phyloP scores from a whole-genome alignment of 2,888 invertebrate genomes.

The Ctenicera cuprea region DNA sequence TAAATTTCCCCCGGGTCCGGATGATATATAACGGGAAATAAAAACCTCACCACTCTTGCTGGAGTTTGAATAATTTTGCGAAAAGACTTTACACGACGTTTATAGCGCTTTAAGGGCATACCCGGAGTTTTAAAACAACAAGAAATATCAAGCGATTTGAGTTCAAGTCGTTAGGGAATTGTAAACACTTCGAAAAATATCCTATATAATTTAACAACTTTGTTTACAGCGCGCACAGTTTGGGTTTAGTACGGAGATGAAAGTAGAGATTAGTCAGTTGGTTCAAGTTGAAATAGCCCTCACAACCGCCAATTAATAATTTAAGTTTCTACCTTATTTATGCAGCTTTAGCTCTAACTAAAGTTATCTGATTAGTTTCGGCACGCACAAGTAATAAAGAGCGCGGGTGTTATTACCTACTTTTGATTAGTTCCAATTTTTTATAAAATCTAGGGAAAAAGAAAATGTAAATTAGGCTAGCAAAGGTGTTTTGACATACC shows the following conservation, averaged over 20 bases:
- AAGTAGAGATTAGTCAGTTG: conserved; percentile 12
- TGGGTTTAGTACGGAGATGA: conserved; percentile 17
- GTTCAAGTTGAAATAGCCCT: conserved; percentile 31
- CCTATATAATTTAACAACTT: conserved; percentile 12
- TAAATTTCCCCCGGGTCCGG: conserved; percentile 46
- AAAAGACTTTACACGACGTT: conserved; percentile 47
- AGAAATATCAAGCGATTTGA: conserved; percentile 24
- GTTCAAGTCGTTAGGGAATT: conserved; percentile 24
- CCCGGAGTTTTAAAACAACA: conserved; percentile 9
- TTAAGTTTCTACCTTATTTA: conserved; percentile 29
- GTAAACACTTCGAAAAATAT: conserved; percentile 32
- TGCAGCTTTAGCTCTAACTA: conserved; percentile 33
- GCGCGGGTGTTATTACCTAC: conserved; percentile 31
- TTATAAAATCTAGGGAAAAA: neutral
- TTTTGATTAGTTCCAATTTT: conserved; percentile 14
- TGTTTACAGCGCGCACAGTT: conserved; percentile 25
- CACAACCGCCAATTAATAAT: conserved; percentile 23
- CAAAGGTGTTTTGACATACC: conserved; percentile 45
- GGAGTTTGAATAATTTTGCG: conserved; percentile 48
- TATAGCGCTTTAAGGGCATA: conserved; percentile 42
- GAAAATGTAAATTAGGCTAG: neutral
- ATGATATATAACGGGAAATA: conserved; percentile 46
- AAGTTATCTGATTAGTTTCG: conserved; percentile 44
- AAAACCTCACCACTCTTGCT: conserved; percentile 49
- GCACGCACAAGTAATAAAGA: conserved; percentile 45